A percentile compares a stretch with the other conserved stretches of the same genome.
phyloP scores from a whole-genome alignment of 2,797 vertebrate genomes.

The Chloroceryle amazona region DNA sequence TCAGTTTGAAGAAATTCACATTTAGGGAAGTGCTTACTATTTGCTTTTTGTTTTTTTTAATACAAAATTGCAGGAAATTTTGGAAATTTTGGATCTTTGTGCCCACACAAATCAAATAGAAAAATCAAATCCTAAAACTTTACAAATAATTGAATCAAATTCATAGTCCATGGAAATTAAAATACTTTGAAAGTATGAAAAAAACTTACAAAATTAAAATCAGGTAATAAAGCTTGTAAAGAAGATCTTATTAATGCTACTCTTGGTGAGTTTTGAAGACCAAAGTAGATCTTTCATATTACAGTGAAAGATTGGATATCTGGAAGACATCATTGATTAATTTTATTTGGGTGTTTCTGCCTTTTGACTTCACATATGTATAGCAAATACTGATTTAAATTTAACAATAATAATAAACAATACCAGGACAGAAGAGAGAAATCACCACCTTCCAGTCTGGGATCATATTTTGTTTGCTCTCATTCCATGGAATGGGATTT shows the following conservation, averaged over 20 bases:
- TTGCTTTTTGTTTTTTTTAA: not conserved
- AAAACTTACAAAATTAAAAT: not conserved
- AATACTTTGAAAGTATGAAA: not conserved
- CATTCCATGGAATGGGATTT: not conserved
- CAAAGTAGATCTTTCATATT: not conserved
- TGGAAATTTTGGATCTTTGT: not conserved
- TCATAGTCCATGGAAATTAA: not conserved
- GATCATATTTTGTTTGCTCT: not conserved
- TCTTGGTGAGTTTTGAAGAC: not conserved
- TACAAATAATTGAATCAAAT: not conserved
- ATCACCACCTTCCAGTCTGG: not conserved
- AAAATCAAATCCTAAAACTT: not conserved
- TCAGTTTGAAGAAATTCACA: not conserved
- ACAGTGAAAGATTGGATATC: not conserved
- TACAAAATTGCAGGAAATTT: not conserved
- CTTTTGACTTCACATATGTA: not conserved
- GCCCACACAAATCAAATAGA: not conserved
- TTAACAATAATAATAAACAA: not conserved
- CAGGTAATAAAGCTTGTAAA: not conserved
- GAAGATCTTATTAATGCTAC: not conserved
- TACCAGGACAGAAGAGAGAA: not conserved
- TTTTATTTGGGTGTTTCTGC: not conserved
- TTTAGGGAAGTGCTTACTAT: not conserved
- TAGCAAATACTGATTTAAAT: not conserved
- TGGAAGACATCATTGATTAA: not conserved